These are phyloP conservation scores for Nibea albiflora DNA, from an alignment of 2,113 vertebrate species.

Conservation along the genomic window DNA sequence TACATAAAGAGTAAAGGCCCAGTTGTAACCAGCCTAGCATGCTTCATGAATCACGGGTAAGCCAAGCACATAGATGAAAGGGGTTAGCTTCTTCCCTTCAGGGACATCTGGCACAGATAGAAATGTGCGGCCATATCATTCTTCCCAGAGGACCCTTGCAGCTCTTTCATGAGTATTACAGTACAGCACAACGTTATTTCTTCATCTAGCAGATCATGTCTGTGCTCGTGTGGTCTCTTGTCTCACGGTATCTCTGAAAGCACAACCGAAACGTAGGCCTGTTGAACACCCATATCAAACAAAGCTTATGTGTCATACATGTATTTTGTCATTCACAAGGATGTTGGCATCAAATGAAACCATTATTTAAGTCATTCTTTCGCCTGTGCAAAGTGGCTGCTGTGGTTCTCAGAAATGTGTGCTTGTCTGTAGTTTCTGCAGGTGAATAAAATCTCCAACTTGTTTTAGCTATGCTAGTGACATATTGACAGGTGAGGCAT, in stretches of 20 bases:
- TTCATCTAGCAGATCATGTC: conserved; percentile 26
- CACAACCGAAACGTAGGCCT: background rate
- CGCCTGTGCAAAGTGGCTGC: background rate
- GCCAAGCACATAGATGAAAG: conserved; percentile 33
- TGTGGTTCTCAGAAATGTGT: background rate
- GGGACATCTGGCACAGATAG: conserved; percentile 47
- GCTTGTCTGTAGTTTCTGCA: background rate
- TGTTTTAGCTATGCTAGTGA: too few relatives aligned
- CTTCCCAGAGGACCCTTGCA: conserved; percentile 42
- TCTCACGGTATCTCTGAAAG: conserved; percentile 2
- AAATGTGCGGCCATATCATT: conserved; percentile 46
- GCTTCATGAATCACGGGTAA: conserved; percentile 58
- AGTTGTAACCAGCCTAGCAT: conserved; percentile 34
- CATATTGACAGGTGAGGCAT: too few relatives aligned
- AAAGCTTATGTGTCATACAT: background rate
- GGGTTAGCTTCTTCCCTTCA: conserved; percentile 32
- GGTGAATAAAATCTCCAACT: background rate
- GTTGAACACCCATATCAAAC: background rate
- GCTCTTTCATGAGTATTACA: background rate
- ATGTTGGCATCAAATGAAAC: background rate
- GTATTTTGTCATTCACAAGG: background rate
- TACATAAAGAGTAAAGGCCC: conserved; percentile 35
- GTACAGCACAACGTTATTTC: conserved; percentile 36
- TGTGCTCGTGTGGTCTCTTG: background rate
- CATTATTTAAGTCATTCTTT: too few relatives aligned